Conservation (phyloP, 2,888 invertebrate genomes). For the Drosophila testacea region DNA sequence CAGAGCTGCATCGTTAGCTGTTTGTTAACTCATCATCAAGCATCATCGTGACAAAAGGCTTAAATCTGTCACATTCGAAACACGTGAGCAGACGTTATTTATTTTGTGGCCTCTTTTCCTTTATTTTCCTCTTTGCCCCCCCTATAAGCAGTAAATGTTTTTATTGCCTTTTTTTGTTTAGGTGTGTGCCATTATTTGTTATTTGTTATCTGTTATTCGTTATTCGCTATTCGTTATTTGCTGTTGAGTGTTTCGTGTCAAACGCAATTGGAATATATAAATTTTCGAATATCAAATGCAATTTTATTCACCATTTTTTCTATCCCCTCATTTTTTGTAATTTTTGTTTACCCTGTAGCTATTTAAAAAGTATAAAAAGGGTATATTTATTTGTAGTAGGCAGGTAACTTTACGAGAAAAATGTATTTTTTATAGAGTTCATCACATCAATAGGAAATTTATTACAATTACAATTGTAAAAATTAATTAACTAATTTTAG, state of each 20-base stretch:
- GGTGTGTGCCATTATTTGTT: conserved; percentile 33
- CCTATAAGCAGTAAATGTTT: conserved; percentile 62
- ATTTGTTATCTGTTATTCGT: conserved; percentile 26
- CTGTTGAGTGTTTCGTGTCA: conserved; percentile 37
- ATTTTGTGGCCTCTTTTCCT: conserved; percentile 60
- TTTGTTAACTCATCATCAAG: conserved; percentile 79
- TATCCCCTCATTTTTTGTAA: neutral
- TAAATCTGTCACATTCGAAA: conserved; percentile 80
- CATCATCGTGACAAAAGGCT: conserved; percentile 80
- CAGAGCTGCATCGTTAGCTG: conserved; percentile 55
- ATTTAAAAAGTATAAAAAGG: neutral
- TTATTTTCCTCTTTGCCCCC: neutral
- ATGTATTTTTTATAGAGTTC: too few species aligned
- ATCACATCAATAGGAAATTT: too few species aligned
- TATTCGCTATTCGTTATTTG: conserved; percentile 32
- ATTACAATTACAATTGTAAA: too few species aligned
- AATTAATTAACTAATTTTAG: neutral
- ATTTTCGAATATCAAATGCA: conserved; percentile 64
- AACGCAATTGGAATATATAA: conserved; percentile 74
- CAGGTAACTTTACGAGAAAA: too few species aligned
- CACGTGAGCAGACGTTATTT: conserved; percentile 76
- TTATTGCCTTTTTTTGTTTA: conserved; percentile 47
- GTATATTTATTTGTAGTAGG: neutral
- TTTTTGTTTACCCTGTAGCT: conserved; percentile 9
- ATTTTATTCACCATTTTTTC: conserved; percentile 48